Conservation (phyloP, 2,797 vertebrate genomes). For the Tokudaia muenninki region DNA sequence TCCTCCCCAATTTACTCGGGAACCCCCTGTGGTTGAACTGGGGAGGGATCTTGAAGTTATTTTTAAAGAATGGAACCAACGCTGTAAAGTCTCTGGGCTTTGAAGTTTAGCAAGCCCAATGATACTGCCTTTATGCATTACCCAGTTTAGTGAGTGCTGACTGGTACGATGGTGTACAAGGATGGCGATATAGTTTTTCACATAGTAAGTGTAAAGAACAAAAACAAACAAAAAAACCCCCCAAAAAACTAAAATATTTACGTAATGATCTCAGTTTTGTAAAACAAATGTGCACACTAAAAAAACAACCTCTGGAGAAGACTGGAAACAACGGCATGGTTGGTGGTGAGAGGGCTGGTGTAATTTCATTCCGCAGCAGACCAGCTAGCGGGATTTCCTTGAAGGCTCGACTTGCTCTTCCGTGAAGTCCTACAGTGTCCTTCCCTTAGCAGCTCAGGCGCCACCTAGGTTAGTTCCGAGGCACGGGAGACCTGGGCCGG, state of each 20-base stretch:
- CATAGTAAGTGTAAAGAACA: neutral
- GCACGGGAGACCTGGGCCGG: fast-evolving
- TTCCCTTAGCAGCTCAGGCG: neutral
- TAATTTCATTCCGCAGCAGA: neutral
- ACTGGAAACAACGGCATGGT: neutral
- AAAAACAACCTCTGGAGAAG: neutral
- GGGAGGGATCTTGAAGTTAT: neutral
- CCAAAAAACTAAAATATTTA: neutral
- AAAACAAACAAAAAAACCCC: neutral
- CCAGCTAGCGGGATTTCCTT: neutral
- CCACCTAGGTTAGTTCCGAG: neutral
- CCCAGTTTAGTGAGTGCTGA: neutral
- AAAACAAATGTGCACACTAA: neutral
- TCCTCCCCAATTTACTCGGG: too few relatives aligned
- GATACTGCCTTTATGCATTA: neutral
- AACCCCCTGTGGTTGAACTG: too few relatives aligned
- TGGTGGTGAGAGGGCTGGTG: neutral
- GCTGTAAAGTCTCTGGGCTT: neutral
- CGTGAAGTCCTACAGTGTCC: fast-evolving
- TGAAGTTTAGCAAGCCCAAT: neutral
- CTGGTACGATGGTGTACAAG: neutral
- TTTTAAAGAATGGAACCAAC: neutral
- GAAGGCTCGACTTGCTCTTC: neutral
- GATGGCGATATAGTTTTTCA: neutral
- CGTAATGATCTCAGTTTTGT: neutral